A percentile compares a stretch with the other conserved stretches of the same genome.
Conservation (phyloP, 1,140 invertebrate species). For the Uloborus diversus region DNA sequence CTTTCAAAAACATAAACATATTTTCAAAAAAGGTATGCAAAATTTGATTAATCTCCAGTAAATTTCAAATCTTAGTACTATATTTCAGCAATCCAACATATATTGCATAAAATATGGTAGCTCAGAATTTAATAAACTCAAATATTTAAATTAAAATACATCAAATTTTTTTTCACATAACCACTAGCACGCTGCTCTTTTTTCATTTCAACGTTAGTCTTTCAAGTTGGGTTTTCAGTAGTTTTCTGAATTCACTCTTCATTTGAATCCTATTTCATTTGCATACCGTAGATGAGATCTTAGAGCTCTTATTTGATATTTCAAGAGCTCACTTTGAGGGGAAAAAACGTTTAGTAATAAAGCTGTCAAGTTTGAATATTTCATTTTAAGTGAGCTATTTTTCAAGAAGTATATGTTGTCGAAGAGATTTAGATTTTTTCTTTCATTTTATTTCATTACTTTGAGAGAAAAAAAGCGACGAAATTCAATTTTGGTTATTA, state of each 20-base stretch:
- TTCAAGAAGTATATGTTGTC: neutral
- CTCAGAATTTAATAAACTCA: neutral
- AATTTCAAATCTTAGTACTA: too few species aligned
- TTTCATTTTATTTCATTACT: neutral
- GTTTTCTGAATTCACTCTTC: too few species aligned
- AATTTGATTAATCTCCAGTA: too few species aligned
- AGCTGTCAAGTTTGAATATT: constrained; percentile 56
- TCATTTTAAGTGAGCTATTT: constrained; percentile 55
- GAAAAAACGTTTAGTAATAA: constrained; percentile 39
- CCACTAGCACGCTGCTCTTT: neutral
- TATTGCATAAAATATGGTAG: too few species aligned
- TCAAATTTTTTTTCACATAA: neutral
- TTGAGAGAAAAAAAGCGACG: constrained; percentile 26
- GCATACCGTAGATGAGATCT: constrained; percentile 32
- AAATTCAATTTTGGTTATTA: constrained; percentile 11
- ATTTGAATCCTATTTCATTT: constrained; percentile 44
- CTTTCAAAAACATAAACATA: too few species aligned
- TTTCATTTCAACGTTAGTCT: neutral
- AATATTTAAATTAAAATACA: neutral
- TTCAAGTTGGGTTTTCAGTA: neutral
- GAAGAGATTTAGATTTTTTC: neutral
- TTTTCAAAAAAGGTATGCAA: too few species aligned
- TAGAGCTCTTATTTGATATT: constrained; percentile 23
- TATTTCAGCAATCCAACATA: too few species aligned
- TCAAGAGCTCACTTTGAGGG: neutral